These are phyloP conservation scores for Limnodromus scolopaceus DNA, from an alignment of 2,797 vertebrate species.

Conservation along the genomic window DNA sequence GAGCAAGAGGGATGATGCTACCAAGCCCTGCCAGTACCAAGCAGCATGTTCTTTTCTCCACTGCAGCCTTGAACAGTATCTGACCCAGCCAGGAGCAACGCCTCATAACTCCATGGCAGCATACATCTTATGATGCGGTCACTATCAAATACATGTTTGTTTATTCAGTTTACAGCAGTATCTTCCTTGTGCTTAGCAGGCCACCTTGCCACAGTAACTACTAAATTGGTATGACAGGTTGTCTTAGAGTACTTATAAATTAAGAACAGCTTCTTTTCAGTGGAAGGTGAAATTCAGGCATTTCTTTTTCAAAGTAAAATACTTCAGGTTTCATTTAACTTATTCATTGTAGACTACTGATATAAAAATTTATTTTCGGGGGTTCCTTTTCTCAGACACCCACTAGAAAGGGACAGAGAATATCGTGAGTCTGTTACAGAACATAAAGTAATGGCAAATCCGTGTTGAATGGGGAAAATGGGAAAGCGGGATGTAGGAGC, in stretches of 20 bases:
- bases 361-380: not conserved
- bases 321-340: not conserved
- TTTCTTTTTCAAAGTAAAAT: not conserved
- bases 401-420: not conserved
- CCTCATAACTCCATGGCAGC: not conserved
- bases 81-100: not conserved
- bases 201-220: not conserved
- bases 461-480: not conserved
- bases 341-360: not conserved
- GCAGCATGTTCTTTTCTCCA: not conserved
- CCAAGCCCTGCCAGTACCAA: not conserved
- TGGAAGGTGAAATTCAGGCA: not conserved
- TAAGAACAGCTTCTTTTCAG: not conserved
- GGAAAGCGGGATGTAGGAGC: not conserved
- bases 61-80: not conserved
- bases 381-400: not conserved
- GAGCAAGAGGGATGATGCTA: not conserved
- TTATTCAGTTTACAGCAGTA: not conserved
- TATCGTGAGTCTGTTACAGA: not conserved
- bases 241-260: not conserved
- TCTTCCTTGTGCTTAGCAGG: not conserved
- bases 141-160: not conserved
- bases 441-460: not conserved
- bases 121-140: not conserved
- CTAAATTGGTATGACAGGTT: not conserved